phyloP scores from a whole-genome alignment of 2,797 vertebrate species.

The Gouania willdenowi region DNA sequence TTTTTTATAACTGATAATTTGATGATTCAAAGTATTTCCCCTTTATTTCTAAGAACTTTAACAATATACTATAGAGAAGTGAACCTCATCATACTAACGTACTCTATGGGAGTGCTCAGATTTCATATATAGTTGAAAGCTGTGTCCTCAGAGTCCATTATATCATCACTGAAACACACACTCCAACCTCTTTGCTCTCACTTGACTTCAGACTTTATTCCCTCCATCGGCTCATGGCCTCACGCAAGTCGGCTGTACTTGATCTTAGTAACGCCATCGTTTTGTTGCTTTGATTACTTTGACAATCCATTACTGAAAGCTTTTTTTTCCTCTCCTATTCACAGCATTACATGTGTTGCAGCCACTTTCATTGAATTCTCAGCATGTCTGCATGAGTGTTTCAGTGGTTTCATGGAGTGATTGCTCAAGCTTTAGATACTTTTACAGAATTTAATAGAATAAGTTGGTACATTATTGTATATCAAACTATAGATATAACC shows the following conservation, averaged over 20 bases:
- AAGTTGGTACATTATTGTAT: no score
- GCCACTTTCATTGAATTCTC: constrained; percentile 47
- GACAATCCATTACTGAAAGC: constrained; percentile 31
- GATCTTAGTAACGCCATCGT: constrained; percentile 34
- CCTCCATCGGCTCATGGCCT: constrained; percentile 8
- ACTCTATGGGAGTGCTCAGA: background rate
- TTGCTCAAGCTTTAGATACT: constrained; percentile 7
- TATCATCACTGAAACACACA: constrained; percentile 1
- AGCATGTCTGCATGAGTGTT: constrained; percentile 14
- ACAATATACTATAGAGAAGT: no score
- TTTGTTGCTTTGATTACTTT: constrained; percentile 23
- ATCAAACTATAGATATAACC: no score
- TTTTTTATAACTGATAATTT: no score
- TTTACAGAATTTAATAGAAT: no score
- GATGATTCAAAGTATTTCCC: no score
- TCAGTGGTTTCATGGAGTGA: constrained; percentile 15
- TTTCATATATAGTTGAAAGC: background rate
- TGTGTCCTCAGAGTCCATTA: background rate
- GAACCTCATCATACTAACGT: no score
- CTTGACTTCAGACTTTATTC: constrained; percentile 5
- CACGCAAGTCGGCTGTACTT: constrained; percentile 11
- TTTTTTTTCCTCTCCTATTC: constrained; percentile 37
- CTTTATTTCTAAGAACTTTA: no score
- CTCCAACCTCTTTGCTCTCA: background rate
- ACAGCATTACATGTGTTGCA: constrained; percentile 40